phyloP scores from a whole-genome alignment of 92 coral and sea anemone species.

The Plumapathes pennacea region DNA sequence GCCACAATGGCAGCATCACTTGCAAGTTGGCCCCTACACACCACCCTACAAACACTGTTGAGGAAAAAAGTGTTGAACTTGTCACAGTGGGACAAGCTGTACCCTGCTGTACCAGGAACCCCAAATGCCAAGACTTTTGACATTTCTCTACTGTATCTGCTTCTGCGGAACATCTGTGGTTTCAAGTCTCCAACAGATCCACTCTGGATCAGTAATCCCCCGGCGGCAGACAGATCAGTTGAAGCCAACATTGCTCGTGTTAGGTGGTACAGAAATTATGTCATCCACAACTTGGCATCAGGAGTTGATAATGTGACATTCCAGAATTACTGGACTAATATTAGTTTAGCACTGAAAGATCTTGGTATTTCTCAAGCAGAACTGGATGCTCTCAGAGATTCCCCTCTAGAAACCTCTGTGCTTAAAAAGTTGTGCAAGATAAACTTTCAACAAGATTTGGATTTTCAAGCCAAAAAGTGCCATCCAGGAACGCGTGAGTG shows the following conservation, averaged over 20 bases:
- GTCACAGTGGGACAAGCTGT: slow-evolving; percentile 55
- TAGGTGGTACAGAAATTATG: slow-evolving; percentile 52
- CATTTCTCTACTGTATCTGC: slow-evolving; percentile 45
- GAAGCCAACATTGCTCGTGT: slow-evolving; percentile 44
- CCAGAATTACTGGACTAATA: too few species aligned
- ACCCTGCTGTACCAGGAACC: slow-evolving; percentile 30
- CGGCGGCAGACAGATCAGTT: slow-evolving; percentile 24
- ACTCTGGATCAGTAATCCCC: slow-evolving; percentile 54
- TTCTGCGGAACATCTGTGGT: slow-evolving; percentile 57
- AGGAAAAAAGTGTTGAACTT: slow-evolving; percentile 25
- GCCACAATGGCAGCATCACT: too few species aligned
- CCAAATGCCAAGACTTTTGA: slow-evolving; percentile 51
- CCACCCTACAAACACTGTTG: slow-evolving; percentile 14
- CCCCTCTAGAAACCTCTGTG: too few species aligned
- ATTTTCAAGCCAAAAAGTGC: slow-evolving; percentile 6
- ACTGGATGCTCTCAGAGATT: too few species aligned
- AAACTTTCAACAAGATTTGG: slow-evolving; percentile 21
- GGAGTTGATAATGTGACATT: too few species aligned
- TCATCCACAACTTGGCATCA: too few species aligned
- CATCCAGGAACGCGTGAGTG: slow-evolving; percentile 43
- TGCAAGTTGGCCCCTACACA: too few species aligned
- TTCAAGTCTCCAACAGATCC: slow-evolving; percentile 35
- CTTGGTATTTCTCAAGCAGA: too few species aligned
- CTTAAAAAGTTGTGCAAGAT: slow-evolving; percentile 30
- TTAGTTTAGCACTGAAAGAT: too few species aligned